These are phyloP conservation scores for Athrips mouffetella DNA, from an alignment of 2,888 invertebrate genomes.

Conservation along the genomic window DNA sequence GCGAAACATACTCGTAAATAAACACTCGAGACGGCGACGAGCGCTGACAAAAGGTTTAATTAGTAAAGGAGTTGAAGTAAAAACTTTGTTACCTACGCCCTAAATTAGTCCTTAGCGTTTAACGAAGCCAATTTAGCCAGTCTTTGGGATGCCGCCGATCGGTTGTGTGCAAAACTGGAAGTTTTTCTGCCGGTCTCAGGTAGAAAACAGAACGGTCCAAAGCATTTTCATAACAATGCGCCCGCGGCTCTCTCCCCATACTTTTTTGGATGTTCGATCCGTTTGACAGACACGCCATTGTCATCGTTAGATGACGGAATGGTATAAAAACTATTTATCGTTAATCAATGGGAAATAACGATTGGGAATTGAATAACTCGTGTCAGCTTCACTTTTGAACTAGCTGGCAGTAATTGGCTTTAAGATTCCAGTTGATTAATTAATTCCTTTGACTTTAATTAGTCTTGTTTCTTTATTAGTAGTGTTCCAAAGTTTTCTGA, in stretches of 20 bases:
- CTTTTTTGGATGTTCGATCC: slow-evolving; percentile 63
- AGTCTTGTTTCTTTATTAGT: too few species aligned
- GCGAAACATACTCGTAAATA: slow-evolving; percentile 33
- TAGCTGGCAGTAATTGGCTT: slow-evolving; percentile 58
- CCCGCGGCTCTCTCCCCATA: slow-evolving; percentile 66
- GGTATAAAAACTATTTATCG: slow-evolving; percentile 67
- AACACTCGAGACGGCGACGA: slow-evolving; percentile 20
- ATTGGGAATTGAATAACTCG: slow-evolving; percentile 37
- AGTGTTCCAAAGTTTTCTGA: too few species aligned
- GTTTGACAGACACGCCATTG: slow-evolving; percentile 74
- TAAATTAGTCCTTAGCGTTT: slow-evolving; percentile 68
- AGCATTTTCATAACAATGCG: slow-evolving; percentile 77
- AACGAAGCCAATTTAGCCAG: slow-evolving; percentile 67
- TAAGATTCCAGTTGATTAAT: slow-evolving; percentile 20
- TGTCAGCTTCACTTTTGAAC: slow-evolving; percentile 39
- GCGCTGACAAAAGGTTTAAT: slow-evolving; percentile 38
- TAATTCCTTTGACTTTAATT: background rate
- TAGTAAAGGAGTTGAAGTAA: slow-evolving; percentile 44
- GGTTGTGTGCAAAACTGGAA: slow-evolving; percentile 64
- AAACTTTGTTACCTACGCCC: slow-evolving; percentile 58
- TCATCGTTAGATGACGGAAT: slow-evolving; percentile 72
- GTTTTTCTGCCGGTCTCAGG: slow-evolving; percentile 68
- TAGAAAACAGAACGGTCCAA: slow-evolving; percentile 69
- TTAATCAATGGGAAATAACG: slow-evolving; percentile 63
- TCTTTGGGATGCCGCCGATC: slow-evolving; percentile 54